Conservation (phyloP, 2,113 vertebrate species). For the Gallinago paraguaiae region DNA sequence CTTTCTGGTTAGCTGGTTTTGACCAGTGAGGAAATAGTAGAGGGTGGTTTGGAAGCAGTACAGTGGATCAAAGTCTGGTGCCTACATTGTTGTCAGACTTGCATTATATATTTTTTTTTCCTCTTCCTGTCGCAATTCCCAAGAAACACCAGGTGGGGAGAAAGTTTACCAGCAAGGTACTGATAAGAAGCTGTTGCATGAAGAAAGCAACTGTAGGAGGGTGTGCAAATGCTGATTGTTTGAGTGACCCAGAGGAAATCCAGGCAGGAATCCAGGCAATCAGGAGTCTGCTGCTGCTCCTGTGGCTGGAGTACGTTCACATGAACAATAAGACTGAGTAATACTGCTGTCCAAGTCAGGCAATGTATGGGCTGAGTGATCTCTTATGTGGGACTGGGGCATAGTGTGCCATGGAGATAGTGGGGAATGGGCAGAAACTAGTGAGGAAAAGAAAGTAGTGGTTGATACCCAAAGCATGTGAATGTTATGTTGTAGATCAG, state of each 20-base stretch:
- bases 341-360: neutral
- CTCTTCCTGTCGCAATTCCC: neutral
- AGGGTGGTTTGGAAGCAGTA: neutral
- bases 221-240: neutral
- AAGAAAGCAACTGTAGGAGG: neutral
- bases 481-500: neutral
- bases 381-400: neutral
- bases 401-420: neutral
- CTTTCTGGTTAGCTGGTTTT: neutral
- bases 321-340: neutral
- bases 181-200: neutral
- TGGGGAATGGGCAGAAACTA: neutral
- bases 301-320: neutral
- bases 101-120: neutral
- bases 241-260: neutral
- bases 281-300: neutral
- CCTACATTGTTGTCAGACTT: neutral
- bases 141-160: neutral
- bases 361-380: rapidly evolving
- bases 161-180: neutral
- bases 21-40: neutral
- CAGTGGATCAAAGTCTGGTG: neutral
- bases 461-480: neutral
- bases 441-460: neutral
- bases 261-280: neutral